Conservation (phyloP, 2,888 invertebrate species). For the Luperina nickerlii region DNA sequence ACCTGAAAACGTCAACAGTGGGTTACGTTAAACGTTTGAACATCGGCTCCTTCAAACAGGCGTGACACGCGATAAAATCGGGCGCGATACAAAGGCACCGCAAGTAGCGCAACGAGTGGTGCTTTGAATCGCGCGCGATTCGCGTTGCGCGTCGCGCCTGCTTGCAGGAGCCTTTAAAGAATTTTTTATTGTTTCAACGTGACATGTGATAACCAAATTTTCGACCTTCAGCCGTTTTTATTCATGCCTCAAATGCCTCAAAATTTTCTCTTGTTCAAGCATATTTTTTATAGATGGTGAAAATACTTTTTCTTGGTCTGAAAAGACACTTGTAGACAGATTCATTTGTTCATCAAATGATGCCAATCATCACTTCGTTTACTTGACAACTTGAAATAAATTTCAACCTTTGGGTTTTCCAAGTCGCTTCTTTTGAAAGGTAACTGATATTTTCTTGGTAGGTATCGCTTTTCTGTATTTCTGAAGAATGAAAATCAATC, state of each 20-base stretch:
- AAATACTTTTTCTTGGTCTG: slow-evolving; percentile 24
- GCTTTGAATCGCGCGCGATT: too few species aligned
- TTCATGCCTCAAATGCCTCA: slow-evolving; percentile 12
- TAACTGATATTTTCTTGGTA: slow-evolving; percentile 34
- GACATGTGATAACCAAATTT: slow-evolving; percentile 51
- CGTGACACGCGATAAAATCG: too few species aligned
- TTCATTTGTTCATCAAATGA: slow-evolving; percentile 37
- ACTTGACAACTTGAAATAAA: slow-evolving; percentile 36
- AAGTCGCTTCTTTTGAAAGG: slow-evolving; percentile 17
- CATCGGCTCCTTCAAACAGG: slow-evolving; percentile 24
- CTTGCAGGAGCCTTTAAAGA: slow-evolving; percentile 14
- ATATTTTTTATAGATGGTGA: slow-evolving; percentile 42
- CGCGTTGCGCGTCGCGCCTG: too few species aligned
- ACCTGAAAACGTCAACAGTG: slow-evolving; percentile 45
- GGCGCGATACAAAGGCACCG: too few species aligned
- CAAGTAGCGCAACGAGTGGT: too few species aligned
- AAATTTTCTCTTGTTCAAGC: slow-evolving; percentile 29
- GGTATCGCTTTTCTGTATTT: slow-evolving; percentile 7
- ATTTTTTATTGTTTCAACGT: slow-evolving; percentile 60
- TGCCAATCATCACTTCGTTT: slow-evolving; percentile 36
- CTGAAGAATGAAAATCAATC: slow-evolving; percentile 18
- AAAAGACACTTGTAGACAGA: slow-evolving; percentile 25
- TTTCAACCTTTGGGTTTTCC: slow-evolving; percentile 20
- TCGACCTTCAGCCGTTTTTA: slow-evolving; percentile 42
- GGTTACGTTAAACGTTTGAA: slow-evolving; percentile 50